Base-by-base conservation (phyloP, 2,797 vertebrate genomes). In the Esox masquinongy region DNA sequence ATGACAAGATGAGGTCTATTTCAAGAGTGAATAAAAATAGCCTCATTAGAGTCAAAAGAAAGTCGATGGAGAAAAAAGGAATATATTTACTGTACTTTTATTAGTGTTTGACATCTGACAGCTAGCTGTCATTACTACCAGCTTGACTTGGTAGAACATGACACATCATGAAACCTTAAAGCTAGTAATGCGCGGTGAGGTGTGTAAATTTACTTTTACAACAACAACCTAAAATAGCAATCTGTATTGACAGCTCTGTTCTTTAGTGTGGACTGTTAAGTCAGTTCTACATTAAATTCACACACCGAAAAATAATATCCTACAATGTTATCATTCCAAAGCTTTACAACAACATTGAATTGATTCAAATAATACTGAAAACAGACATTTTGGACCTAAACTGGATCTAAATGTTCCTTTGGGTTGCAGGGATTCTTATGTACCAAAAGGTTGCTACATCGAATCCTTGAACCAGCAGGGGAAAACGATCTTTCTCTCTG, bases 31-130 rank as follows among this genome's bases (percentile, higher is more conserved):
- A 56, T 36, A 74, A 26, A 68, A 8, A 68, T 17, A 68, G 19
- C 77, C 80, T 75, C 79, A 89, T 84, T 70, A 76, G 67, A 86
- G 77, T 51, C 67, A 77, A 84, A 66, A 74, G 72, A 22, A 76
- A 81, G 82, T 79, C 80, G 77, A 77, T 75, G 43, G 26, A 43
- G 53, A 68, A 14, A 63, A 17, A 19, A 7, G 6, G 9, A 59
- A 24, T 59, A 51, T 74, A 86, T 84, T 76, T 56, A 61, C 79
- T 75, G 51, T 73, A 76, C 76, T 74, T 76, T 80, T 72, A 16
- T 47, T 71, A 79, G 26, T 59, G 56, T 43, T 29, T 50, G 3
- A 49, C 69, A 49, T 26, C 61, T 29, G 2, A 78, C 72, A 61
- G 72, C 73, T 82, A 82, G 88, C 74, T 81, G 83, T 83, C 76